Conservation (phyloP, 2,113 vertebrate genomes). For the Sclerurus mexicanus region DNA sequence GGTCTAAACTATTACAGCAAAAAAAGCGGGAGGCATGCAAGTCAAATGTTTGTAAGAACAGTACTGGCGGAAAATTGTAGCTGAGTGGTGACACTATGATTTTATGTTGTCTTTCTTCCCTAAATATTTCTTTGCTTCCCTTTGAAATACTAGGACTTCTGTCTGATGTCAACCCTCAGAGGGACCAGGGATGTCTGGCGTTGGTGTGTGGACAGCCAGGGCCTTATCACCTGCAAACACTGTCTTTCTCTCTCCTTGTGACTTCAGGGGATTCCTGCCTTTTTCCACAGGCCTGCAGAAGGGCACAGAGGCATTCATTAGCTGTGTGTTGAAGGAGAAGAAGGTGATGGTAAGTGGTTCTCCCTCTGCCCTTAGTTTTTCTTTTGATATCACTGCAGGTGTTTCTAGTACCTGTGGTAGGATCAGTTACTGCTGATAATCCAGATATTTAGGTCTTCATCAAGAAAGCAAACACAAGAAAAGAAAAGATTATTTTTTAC, state of each 20-base stretch:
- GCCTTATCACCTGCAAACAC: neutral
- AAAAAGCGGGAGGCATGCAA: neutral
- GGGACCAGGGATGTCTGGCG: neutral
- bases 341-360: neutral
- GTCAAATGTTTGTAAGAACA: neutral
- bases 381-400: fast-evolving
- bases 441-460: neutral
- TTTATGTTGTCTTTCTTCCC: neutral
- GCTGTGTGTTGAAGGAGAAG: neutral
- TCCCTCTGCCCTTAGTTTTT: neutral
- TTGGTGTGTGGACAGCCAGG: too few relatives aligned
- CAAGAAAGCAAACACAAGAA: neutral
- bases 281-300: neutral
- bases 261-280: neutral
- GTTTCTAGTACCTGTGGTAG: neutral
- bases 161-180: neutral
- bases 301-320: neutral
- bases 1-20: neutral
- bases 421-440: neutral
- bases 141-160: neutral
- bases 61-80: neutral
- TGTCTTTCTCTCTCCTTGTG: neutral
- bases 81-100: neutral
- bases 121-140: neutral
- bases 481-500: neutral